These are phyloP conservation scores for Cherax destructor DNA, from an alignment of 1,140 invertebrate genomes.

Conservation along the genomic window DNA sequence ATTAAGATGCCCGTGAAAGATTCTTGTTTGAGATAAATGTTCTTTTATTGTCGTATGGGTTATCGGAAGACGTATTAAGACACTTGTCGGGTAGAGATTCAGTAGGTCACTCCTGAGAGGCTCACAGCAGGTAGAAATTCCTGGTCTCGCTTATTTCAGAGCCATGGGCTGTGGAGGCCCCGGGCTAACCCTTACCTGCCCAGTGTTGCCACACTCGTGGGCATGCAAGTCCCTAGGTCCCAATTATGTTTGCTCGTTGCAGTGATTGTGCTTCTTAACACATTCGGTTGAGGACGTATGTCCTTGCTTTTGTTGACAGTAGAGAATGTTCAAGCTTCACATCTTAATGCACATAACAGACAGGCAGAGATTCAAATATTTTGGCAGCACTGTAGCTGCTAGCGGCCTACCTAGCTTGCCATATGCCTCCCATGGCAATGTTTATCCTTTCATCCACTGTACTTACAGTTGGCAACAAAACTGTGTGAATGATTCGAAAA, in stretches of 20 bases:
- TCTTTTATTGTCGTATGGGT: background rate
- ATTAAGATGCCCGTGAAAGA: background rate
- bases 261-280: background rate
- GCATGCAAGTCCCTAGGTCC: background rate
- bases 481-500: too few relatives aligned
- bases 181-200: constrained; percentile 1
- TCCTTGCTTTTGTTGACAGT: background rate
- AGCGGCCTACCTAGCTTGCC: background rate
- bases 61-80: background rate
- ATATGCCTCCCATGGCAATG: background rate
- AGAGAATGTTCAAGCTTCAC: background rate
- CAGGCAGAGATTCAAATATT: background rate
- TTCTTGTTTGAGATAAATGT: background rate
- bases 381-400: background rate
- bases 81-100: background rate
- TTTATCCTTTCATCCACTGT: too few relatives aligned
- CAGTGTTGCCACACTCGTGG: background rate
- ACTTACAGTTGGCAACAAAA: too few relatives aligned
- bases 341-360: background rate
- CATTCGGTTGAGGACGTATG: too few relatives aligned
- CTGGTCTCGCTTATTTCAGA: background rate
- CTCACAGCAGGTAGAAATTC: constrained; percentile 7
- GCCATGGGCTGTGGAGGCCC: background rate
- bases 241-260: background rate
- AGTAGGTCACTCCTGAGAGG: background rate